phyloP scores from a whole-genome alignment of 2,113 vertebrate genomes.

The Vulpes lagopus region DNA sequence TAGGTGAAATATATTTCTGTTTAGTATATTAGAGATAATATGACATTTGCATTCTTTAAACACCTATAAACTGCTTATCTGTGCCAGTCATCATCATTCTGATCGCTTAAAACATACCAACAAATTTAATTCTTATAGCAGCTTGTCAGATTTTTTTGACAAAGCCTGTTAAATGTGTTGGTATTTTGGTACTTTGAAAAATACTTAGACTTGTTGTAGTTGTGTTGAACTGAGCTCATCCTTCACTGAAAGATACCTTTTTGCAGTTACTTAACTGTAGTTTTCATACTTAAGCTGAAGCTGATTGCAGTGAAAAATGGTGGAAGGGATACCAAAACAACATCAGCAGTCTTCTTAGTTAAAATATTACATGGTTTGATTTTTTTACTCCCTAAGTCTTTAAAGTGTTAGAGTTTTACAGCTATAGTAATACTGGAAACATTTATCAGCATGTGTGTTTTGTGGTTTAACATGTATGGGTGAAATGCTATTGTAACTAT shows the following conservation, averaged over 20 bases:
- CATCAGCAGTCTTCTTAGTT: constrained; percentile 26
- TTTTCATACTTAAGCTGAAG: constrained; percentile 49
- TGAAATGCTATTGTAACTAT: constrained; percentile 73
- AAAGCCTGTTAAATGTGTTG: constrained; percentile 48
- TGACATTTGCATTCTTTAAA: constrained; percentile 44
- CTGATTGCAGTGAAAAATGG: constrained; percentile 4
- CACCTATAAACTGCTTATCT: background rate
- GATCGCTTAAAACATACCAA: constrained; percentile 44
- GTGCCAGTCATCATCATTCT: constrained; percentile 45
- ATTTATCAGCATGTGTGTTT: constrained; percentile 35
- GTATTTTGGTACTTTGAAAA: constrained; percentile 39
- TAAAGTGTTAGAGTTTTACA: constrained; percentile 59
- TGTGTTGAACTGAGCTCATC: background rate
- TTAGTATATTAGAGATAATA: background rate
- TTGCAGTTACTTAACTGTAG: constrained; percentile 16
- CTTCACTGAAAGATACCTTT: constrained; percentile 38
- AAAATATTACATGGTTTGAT: constrained; percentile 3
- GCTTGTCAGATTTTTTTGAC: constrained; percentile 28
- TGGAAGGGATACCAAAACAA: constrained; percentile 32
- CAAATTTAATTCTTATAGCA: constrained; percentile 26
- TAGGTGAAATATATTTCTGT: background rate
- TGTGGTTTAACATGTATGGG: constrained; percentile 60
- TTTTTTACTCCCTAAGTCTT: background rate
- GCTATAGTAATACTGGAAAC: constrained; percentile 44
- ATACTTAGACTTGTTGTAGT: constrained; percentile 4